A percentile compares a stretch with the other conserved stretches of the same genome.
These are phyloP conservation scores for Anodontia alba DNA, from an alignment of 2,888 invertebrate species.

Conservation along the genomic window DNA sequence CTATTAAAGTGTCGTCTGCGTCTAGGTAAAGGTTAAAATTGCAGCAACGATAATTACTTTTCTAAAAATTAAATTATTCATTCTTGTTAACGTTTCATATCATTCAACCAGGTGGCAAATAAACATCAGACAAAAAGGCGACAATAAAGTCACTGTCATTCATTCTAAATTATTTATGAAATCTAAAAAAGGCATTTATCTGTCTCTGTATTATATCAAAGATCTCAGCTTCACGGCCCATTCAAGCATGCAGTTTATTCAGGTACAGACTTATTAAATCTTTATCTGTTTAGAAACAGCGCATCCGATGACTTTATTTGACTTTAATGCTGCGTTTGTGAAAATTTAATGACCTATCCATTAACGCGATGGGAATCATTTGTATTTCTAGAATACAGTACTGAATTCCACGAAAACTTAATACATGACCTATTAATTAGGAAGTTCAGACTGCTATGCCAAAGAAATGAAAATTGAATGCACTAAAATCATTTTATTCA, in stretches of 20 bases:
- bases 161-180: neutral
- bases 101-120: neutral
- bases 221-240: neutral
- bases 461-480: slow-evolving; percentile 11
- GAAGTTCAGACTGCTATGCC: neutral
- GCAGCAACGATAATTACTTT: too few species aligned
- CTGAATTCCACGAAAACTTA: neutral
- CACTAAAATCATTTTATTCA: slow-evolving; percentile 10
- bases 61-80: too few species aligned
- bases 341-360: neutral
- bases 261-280: slow-evolving; percentile 11
- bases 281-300: neutral
- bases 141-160: slow-evolving; percentile 4
- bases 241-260: slow-evolving; percentile 2
- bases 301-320: slow-evolving; percentile 14
- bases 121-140: neutral
- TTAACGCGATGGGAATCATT: slow-evolving; percentile 2
- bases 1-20: too few species aligned
- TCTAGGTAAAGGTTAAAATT: too few species aligned
- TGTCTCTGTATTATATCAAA: neutral
- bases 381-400: slow-evolving; percentile 6
- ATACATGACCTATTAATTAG: slow-evolving; percentile 12
- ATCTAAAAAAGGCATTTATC: slow-evolving; percentile 4
- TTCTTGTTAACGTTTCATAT: neutral
- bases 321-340: neutral